Percentiles rank a stretch among this genome's conserved stretches.
Evolutionary conservation across 2,888 invertebrate genomes (phyloP).

Genomic region (Drosophila nr. fundita): DNA sequence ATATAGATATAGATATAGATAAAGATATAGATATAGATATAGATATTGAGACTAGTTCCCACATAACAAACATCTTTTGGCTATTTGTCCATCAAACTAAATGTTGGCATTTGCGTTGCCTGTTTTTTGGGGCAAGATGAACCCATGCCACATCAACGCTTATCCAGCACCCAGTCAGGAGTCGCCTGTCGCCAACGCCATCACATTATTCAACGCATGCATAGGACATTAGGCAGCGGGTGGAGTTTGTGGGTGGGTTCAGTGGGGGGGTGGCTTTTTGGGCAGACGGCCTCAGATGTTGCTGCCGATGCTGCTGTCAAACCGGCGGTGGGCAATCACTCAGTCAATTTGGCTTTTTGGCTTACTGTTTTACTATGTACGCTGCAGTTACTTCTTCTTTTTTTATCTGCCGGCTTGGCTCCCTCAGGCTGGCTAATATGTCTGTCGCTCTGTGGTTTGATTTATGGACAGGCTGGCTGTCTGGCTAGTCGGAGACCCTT

Average conservation of each 20-base stretch:
- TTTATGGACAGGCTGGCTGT: conserved; percentile 52
- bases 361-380: conserved; percentile 66
- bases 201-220: conserved; percentile 57
- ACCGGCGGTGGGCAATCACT: conserved; percentile 62
- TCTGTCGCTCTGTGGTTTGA: conserved; percentile 61
- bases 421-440: conserved; percentile 53
- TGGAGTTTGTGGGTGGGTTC: conserved; percentile 1
- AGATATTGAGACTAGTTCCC: background rate
- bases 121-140: conserved; percentile 2
- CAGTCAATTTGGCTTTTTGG: conserved; percentile 71
- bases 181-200: conserved; percentile 22
- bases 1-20: background rate
- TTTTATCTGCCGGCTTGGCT: conserved; percentile 4
- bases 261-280: background rate
- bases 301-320: conserved; percentile 56
- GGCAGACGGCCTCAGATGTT: conserved; percentile 53
- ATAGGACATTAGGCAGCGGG: conserved; percentile 40
- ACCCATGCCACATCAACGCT: conserved; percentile 1
- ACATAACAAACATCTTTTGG: too few species aligned
- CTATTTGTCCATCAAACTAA: conserved; percentile 23
- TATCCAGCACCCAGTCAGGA: conserved; percentile 7
- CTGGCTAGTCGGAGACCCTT: conserved; percentile 37
- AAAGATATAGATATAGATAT: background rate
- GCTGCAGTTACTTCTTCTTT: conserved; percentile 40
- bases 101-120: background rate